These are phyloP conservation scores for Aporophyla lueneburgensis DNA, from an alignment of 2,888 invertebrate species.

Conservation along the genomic window DNA sequence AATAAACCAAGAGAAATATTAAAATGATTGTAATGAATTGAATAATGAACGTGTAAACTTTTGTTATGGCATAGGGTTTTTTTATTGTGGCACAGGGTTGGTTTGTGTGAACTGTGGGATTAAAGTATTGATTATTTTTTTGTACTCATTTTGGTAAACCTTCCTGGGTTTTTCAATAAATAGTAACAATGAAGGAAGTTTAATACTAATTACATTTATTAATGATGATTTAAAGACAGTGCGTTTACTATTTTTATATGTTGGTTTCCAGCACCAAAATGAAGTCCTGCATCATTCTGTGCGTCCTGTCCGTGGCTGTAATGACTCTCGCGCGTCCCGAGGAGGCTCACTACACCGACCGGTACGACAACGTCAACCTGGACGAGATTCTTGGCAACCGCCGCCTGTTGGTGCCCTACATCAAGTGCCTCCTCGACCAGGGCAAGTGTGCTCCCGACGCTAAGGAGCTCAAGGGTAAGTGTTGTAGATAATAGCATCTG, in stretches of 20 bases:
- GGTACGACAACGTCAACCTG: conserved; percentile 93
- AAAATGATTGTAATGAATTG: too few species aligned
- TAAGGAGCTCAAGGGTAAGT: conserved; percentile 91
- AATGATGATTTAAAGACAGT: not conserved
- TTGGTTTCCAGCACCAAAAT: conserved; percentile 56
- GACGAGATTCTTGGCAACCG: conserved; percentile 92
- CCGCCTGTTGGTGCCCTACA: conserved; percentile 91
- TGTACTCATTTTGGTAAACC: not conserved
- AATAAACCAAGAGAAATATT: not conserved
- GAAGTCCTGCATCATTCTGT: conserved; percentile 70
- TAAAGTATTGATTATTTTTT: not conserved
- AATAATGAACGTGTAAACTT: not conserved
- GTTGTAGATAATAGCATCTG: not conserved
- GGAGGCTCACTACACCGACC: conserved; percentile 88
- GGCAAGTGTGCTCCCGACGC: conserved; percentile 93
- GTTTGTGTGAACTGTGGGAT: not conserved
- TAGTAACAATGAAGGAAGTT: not conserved
- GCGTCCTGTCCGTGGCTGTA: conserved; percentile 74
- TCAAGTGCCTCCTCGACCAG: conserved; percentile 92
- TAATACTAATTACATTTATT: not conserved
- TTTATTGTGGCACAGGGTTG: not conserved
- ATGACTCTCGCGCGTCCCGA: conserved; percentile 71
- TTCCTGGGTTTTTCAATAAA: not conserved
- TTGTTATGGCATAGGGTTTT: not conserved
- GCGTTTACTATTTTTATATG: not conserved